A percentile compares a stretch with the other conserved stretches of the same genome.
phyloP scores from a whole-genome alignment of 2,113 vertebrate species.

The Urocitellus parryii region DNA sequence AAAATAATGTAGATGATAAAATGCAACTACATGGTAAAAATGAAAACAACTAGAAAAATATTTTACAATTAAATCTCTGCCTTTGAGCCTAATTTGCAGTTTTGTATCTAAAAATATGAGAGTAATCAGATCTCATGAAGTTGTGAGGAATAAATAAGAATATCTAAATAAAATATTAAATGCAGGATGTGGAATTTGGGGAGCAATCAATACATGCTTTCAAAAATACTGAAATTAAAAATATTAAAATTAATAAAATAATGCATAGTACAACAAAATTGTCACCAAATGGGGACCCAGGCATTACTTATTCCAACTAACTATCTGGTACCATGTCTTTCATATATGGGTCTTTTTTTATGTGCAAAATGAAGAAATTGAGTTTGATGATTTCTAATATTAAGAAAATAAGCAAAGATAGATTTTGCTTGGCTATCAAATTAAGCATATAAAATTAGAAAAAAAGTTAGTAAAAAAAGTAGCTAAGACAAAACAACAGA shows the following conservation, averaged over 20 bases:
- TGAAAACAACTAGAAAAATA: not conserved
- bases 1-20: not conserved
- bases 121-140: not conserved
- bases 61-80: not conserved
- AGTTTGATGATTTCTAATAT: not conserved
- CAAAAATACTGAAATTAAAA: not conserved
- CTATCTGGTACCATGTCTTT: not conserved
- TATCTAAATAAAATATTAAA: conserved; percentile 11
- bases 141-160: not conserved
- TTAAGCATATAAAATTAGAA: not conserved
- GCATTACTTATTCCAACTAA: not conserved
- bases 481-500: not conserved
- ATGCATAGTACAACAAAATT: not conserved
- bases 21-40: not conserved
- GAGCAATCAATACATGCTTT: not conserved
- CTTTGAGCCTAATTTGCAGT: not conserved
- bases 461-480: not conserved
- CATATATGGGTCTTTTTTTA: not conserved
- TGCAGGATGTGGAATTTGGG: not conserved
- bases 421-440: not conserved
- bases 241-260: not conserved
- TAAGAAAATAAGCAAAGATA: not conserved
- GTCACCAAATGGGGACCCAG: not conserved
- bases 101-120: not conserved
- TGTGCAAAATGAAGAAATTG: not conserved